phyloP scores from a whole-genome alignment of 2,797 vertebrate species.

The Pseudochromis fuscus region DNA sequence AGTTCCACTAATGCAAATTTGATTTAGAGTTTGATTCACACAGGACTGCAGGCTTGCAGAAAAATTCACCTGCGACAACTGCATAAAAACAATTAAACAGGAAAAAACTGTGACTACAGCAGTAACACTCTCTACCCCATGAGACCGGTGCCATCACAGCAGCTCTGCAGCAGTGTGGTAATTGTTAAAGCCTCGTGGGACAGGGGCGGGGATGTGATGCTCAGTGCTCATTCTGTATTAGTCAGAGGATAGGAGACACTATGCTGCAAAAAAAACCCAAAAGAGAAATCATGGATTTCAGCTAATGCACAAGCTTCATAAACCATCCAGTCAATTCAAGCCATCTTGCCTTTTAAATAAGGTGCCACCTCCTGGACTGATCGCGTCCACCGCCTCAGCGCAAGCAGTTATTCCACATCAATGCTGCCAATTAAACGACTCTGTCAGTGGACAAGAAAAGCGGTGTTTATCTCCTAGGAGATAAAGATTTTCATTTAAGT shows the following conservation, averaged over 20 bases:
- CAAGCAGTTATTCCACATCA: constrained; percentile 26
- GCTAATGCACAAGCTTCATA: not conserved
- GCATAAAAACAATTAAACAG: constrained; percentile 51
- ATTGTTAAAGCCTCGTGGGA: constrained; percentile 45
- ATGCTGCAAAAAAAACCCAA: not conserved
- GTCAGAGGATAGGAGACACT: constrained; percentile 4
- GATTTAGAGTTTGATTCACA: constrained; percentile 30
- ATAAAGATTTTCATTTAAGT: constrained; percentile 38
- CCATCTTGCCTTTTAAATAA: constrained; percentile 3
- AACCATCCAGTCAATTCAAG: not conserved
- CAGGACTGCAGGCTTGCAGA: constrained; percentile 37
- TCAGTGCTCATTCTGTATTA: constrained; percentile 10
- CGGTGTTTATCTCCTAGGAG: constrained; percentile 21
- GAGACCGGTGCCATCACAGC: constrained; percentile 39
- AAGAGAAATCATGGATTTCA: not conserved
- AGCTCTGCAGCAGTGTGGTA: constrained; percentile 40
- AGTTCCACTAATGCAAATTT: constrained; percentile 19
- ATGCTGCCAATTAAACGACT: constrained; percentile 10
- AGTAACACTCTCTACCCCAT: constrained; percentile 27
- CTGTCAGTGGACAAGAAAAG: constrained; percentile 7
- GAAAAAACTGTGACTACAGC: constrained; percentile 41
- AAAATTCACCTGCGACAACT: constrained; percentile 29
- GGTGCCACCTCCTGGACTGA: not conserved
- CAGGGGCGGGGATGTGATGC: not conserved
- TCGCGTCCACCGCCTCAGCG: not conserved